Percentiles rank a stretch among this genome's conserved stretches.
phyloP scores from a whole-genome alignment of 2,888 invertebrate genomes.

The Mythimna impura region DNA sequence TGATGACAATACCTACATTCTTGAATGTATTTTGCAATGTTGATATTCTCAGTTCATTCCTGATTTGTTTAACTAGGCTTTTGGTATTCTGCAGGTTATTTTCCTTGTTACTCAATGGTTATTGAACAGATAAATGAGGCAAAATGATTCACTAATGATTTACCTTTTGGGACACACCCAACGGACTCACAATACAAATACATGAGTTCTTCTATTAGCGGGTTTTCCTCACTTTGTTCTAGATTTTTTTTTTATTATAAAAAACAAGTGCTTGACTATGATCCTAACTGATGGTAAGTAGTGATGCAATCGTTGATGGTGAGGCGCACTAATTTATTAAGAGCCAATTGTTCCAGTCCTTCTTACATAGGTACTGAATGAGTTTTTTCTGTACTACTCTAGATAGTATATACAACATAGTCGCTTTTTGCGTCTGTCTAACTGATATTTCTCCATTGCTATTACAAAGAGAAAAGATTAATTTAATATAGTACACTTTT shows the following conservation, averaged over 20 bases:
- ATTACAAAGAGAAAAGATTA: too few relatives aligned
- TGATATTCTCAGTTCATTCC: conserved; percentile 4
- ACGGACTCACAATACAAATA: background rate
- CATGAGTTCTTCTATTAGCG: background rate
- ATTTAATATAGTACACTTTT: background rate
- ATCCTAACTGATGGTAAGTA: too few relatives aligned
- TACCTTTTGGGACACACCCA: background rate
- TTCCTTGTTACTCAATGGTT: conserved; percentile 28
- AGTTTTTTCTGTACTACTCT: too few relatives aligned
- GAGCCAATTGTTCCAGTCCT: too few relatives aligned
- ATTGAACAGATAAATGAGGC: conserved; percentile 7
- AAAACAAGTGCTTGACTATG: too few relatives aligned
- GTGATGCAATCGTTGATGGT: too few relatives aligned
- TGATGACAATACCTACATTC: background rate
- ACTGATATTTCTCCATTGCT: too few relatives aligned
- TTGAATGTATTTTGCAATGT: background rate
- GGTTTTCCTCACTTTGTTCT: conserved; percentile 4
- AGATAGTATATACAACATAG: too few relatives aligned
- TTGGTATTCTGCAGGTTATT: conserved; percentile 12
- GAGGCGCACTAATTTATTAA: too few relatives aligned
- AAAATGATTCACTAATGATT: background rate
- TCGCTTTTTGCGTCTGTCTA: too few relatives aligned
- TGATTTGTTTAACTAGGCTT: background rate
- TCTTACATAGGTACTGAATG: too few relatives aligned
- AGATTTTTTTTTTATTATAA: too few relatives aligned